These are phyloP conservation scores for Dendrocopos noguchii DNA, from an alignment of 2,113 vertebrate species.

Conservation along the genomic window DNA sequence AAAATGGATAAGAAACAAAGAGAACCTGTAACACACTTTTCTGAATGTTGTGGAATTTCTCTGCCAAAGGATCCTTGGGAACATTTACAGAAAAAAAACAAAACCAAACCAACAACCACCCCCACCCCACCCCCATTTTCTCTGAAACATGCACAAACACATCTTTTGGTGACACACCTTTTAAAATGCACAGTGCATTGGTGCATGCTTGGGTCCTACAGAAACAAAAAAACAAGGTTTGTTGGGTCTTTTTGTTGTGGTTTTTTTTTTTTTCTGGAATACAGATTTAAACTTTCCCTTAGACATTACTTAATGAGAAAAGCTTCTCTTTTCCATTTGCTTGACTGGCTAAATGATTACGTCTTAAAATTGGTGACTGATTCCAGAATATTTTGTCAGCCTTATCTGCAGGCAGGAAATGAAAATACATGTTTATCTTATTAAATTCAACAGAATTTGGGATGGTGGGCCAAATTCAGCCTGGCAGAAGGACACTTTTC, in stretches of 20 bases:
- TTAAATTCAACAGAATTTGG: slow-evolving; percentile 2
- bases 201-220: background rate
- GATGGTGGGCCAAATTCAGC: slow-evolving; percentile 15
- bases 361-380: slow-evolving; percentile 11
- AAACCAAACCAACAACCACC: too few relatives aligned
- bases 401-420: slow-evolving; percentile 45
- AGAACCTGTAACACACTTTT: background rate
- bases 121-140: background rate
- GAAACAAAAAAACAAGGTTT: background rate
- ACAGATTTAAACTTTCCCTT: background rate
- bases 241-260: background rate
- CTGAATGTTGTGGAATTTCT: slow-evolving; percentile 3
- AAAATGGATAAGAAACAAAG: slow-evolving; percentile 26
- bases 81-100: background rate
- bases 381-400: slow-evolving; percentile 31
- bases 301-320: slow-evolving; percentile 19
- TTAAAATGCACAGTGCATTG: background rate
- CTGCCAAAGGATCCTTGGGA: slow-evolving; percentile 5
- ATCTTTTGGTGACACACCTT: background rate
- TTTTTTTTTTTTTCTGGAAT: background rate
- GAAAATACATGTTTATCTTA: slow-evolving; percentile 22
- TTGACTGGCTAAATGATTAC: background rate
- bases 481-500: background rate
- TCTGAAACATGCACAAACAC: background rate
- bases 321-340: background rate